These are phyloP conservation scores for Epizoanthus stellaris DNA, from an alignment of 92 coral and sea anemone species.

Conservation along the genomic window DNA sequence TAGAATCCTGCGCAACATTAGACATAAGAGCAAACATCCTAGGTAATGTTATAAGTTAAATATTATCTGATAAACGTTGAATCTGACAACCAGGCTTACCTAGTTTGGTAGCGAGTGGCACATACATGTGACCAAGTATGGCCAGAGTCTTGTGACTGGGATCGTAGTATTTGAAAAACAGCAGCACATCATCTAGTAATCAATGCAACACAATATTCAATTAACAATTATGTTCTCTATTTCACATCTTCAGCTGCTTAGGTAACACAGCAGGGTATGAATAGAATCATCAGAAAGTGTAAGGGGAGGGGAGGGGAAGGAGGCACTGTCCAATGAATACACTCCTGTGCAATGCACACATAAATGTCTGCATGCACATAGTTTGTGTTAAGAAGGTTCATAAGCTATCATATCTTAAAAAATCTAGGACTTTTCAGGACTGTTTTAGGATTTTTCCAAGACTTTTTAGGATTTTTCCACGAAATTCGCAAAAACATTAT, in stretches of 20 bases:
- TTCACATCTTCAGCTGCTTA: neutral
- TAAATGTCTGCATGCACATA: no score
- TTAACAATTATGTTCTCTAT: neutral
- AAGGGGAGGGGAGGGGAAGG: no score
- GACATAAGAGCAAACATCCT: neutral
- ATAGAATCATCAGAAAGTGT: no score
- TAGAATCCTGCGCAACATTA: neutral
- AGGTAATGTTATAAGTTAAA: no score
- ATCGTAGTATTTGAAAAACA: conserved; percentile 97
- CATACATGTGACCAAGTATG: conserved; percentile 83
- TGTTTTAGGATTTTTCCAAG: no score
- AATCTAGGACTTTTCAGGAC: no score
- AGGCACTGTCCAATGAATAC: no score
- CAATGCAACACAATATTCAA: neutral
- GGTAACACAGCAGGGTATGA: neutral
- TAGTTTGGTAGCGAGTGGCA: conserved; percentile 73
- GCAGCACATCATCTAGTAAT: conserved; percentile 82
- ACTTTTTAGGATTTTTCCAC: no score
- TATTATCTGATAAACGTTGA: neutral
- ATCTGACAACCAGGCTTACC: conserved; percentile 59
- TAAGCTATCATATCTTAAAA: no score
- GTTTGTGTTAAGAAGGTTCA: no score
- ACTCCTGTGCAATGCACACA: no score
- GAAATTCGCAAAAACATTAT: no score
- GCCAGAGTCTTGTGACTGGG: conserved; percentile 81